Base-by-base conservation (phyloP, 2,797 vertebrate genomes). In the Acanthornis magna region DNA sequence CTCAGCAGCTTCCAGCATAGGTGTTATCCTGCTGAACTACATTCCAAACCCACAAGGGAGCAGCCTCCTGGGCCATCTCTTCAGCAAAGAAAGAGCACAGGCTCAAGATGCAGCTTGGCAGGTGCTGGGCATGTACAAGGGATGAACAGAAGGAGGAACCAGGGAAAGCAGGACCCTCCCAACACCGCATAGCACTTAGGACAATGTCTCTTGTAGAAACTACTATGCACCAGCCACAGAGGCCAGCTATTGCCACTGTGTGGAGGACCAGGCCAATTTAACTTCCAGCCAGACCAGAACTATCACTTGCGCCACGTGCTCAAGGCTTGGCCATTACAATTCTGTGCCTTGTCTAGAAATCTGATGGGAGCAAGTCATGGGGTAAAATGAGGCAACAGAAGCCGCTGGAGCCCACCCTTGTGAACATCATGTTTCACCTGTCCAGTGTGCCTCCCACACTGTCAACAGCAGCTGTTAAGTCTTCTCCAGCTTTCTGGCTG, bases 1-100 rank as follows among this genome's bases (percentile, higher is more conserved):
- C 38, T 55, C 78, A 77, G 61, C 82, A 89, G 38, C 61, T 67
- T 60, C 55, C 68, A 92, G 32, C 63, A 74, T 62, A 29, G 38
- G 21, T 2, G 0, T 48, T 42, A 57, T 26, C 40, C 50, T 85
- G n/a, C 48, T 55, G 57, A 81, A 36, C 43, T 73, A 19, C 60
- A 20, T 62, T 57, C 38, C 81, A 92, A 23, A 78, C 16, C 15
- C 30, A 51, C 0, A 8, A 62, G 13, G 10, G 26, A 62, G 21
- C 36, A 73, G 66, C 43, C n/a, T 81, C 67, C 48, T 36, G 50
- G n/a, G 13, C 25, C 11, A 5, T 21, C 22, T 66, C 76, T 76
- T 80, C 23, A 58, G 54, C 45, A 68, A 57, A 74, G 61, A 32
- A 34, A 32, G n/a, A 43, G 32, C 47, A 84, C 10, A 40, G 29